Conservation (phyloP, 2,888 invertebrate species). For the Ceraclea dissimilis region DNA sequence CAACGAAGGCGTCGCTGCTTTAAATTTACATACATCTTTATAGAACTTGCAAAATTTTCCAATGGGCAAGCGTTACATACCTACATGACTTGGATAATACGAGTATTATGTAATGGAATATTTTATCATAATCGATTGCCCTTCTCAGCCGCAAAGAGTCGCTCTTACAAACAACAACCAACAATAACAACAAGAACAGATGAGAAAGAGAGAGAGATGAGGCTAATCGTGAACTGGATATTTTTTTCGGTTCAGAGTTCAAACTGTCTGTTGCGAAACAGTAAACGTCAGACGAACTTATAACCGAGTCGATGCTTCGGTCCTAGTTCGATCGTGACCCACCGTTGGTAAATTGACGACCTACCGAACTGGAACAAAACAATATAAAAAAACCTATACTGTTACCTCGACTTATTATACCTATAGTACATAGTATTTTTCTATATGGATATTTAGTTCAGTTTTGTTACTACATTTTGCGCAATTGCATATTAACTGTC, state of each 20-base stretch:
- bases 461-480: too few relatives aligned
- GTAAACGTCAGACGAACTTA: constrained; percentile 15
- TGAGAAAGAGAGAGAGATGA: not conserved
- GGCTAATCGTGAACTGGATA: constrained; percentile 12
- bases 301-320: constrained; percentile 6
- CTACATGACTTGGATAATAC: too few relatives aligned
- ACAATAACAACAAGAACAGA: not conserved
- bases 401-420: too few relatives aligned
- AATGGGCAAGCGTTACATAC: too few relatives aligned
- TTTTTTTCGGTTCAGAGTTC: constrained; percentile 13
- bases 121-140: constrained; percentile 15
- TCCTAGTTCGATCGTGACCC: constrained; percentile 13
- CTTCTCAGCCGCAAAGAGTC: constrained; percentile 5
- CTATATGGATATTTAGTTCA: too few relatives aligned
- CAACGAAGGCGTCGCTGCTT: too few relatives aligned
- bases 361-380: constrained; percentile 14
- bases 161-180: not conserved
- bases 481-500: too few relatives aligned
- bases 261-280: constrained; percentile 17
- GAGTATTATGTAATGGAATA: too few relatives aligned
- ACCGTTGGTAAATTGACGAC: constrained; percentile 5
- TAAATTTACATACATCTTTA: too few relatives aligned
- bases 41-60: too few relatives aligned
- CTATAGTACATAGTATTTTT: too few relatives aligned
- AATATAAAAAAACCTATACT: constrained; percentile 5